phyloP scores from a whole-genome alignment of 2,113 vertebrate genomes.

The Reinhardtius hippoglossoides region DNA sequence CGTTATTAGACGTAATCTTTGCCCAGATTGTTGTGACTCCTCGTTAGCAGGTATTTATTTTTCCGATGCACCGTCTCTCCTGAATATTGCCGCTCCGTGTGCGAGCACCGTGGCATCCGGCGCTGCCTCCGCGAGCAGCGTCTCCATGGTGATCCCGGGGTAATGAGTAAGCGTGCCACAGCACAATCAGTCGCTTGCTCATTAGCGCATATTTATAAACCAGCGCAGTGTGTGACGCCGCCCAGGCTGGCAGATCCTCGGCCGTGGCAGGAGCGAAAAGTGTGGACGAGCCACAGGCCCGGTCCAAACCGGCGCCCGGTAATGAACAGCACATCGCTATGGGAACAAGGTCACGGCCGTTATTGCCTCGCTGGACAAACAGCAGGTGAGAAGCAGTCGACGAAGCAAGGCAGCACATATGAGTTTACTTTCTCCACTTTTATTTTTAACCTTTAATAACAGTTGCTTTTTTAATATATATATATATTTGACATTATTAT shows the following conservation, averaged over 20 bases:
- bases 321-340: conserved; percentile 69
- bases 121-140: conserved; percentile 42
- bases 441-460: conserved; percentile 49
- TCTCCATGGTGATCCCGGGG: conserved; percentile 66
- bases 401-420: conserved; percentile 11
- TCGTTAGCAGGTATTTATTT: conserved; percentile 53
- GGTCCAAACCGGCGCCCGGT: conserved; percentile 48
- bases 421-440: conserved; percentile 12
- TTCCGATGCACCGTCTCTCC: conserved; percentile 9
- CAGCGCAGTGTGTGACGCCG: conserved; percentile 46
- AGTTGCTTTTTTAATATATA: conserved; percentile 1
- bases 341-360: conserved; percentile 64
- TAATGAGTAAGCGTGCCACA: conserved; percentile 63
- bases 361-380: conserved; percentile 67
- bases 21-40: neutral
- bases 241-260: conserved; percentile 51
- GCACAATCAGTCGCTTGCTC: conserved; percentile 67
- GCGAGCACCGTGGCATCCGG: conserved; percentile 43
- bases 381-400: conserved; percentile 1
- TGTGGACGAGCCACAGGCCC: conserved; percentile 36
- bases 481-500: neutral
- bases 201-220: conserved; percentile 74
- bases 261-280: conserved; percentile 48
- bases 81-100: conserved; percentile 40
- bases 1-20: neutral